These are phyloP conservation scores for Macrosoma leucophasiata DNA, from an alignment of 2,888 invertebrate genomes.

Conservation along the genomic window DNA sequence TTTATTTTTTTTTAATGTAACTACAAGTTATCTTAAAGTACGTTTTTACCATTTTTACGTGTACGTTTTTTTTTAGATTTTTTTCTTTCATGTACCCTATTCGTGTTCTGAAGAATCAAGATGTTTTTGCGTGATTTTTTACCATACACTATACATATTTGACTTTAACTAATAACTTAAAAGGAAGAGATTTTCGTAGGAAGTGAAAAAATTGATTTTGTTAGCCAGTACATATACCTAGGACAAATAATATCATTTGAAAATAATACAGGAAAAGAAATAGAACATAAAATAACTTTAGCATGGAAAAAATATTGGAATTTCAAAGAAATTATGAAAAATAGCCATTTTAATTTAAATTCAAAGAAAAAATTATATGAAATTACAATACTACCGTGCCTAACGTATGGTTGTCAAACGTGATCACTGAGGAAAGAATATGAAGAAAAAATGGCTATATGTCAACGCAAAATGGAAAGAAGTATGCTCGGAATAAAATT, in stretches of 20 bases:
- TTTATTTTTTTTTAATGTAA: no score
- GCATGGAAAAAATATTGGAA: conserved; percentile 8
- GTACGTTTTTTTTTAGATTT: no score
- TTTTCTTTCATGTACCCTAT: no score
- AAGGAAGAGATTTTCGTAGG: conserved; percentile 5
- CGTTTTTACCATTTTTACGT: no score
- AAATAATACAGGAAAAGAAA: conserved; percentile 9
- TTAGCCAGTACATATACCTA: conserved; percentile 6
- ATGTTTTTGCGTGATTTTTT: no score
- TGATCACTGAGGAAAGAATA: conserved; percentile 7
- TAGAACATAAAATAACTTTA: conserved; percentile 7
- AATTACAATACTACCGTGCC: conserved; percentile 1
- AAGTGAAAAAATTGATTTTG: conserved; percentile 3
- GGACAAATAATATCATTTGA: conserved; percentile 8
- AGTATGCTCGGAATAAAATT: conserved; percentile 10
- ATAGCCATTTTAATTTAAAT: conserved; percentile 3
- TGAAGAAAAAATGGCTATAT: conserved; percentile 6
- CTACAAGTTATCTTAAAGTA: no score
- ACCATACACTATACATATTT: no score
- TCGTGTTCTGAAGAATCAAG: no score
- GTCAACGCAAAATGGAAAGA: conserved; percentile 10
- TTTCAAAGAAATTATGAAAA: conserved; percentile 7
- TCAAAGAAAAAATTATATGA: conserved; percentile 6
- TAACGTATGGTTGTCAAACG: conserved; percentile 5
- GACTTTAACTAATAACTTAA: no score